Base-by-base conservation (phyloP, 2,113 vertebrate species). In the Zapus hudsonius region DNA sequence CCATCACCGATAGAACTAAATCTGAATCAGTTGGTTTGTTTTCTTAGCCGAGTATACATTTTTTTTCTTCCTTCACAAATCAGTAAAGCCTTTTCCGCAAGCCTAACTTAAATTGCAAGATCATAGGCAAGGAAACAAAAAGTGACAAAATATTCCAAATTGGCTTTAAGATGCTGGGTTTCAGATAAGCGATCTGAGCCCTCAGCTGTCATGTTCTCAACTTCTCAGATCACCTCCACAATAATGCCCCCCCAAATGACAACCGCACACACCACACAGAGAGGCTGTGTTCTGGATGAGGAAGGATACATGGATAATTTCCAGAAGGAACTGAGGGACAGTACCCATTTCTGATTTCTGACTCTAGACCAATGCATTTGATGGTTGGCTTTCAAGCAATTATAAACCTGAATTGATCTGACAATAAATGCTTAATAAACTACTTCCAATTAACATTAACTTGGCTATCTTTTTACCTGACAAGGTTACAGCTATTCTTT, bases 381-480 rank as follows among this genome's bases (percentile, higher is more conserved):
- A 94, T 92, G 82, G 86, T 55, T 86, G 75, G 70, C 82, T 92
- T 95, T 72, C 94, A 92, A 63, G 86, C 17, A 5, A 36, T 36
- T 57, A 47, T 83, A 92, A 92, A n/a, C 83, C 86, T 88, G 82
- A 93, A 90, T 67, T 93, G 93, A 94, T 92, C 67, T 93, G 80
- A 90, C 0, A 76, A 86, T 75, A 95, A 83, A 90, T 57, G 44
- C 79, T 84, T 10, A 52, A 13, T 93, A 93, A 90, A 69, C 70
- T 88, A 83, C 83, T 93, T 95, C 85, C 73, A 96, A 90, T 96
- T 90, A 95, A 42, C 52, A 95, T 96, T 96, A 82, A 93, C 88
- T 90, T 95, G n/a, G 44, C 29, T 19, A 42, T 95, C 81, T 92
- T 93, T 96, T 90, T 81, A 66, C 94, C 85, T 72, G 57, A 66